Evolutionary conservation across 2,113 vertebrate species (phyloP).

Genomic region (Pachyramphus minor): DNA sequence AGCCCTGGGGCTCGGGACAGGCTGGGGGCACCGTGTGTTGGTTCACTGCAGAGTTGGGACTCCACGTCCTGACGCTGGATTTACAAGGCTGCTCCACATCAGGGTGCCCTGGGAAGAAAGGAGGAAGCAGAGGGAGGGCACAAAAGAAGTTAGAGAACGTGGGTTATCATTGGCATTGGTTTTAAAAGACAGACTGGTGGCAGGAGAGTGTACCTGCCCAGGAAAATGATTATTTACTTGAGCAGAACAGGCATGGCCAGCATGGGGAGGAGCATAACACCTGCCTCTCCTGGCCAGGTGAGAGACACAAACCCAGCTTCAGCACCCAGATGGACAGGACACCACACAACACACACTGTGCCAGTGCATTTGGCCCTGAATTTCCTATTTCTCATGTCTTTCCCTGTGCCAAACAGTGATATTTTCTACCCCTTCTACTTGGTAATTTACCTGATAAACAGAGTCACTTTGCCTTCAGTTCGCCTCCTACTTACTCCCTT

Average conservation of each 20-base stretch:
- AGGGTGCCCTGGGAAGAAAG: conserved; percentile 85
- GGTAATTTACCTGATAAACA: background rate
- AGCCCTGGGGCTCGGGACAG: conserved; percentile 88
- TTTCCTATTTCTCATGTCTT: background rate
- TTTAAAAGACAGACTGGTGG: background rate
- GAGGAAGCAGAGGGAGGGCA: background rate
- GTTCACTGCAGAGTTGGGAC: conserved; percentile 88
- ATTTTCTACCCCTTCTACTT: conserved; percentile 4
- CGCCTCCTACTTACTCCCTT: background rate
- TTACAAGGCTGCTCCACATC: conserved; percentile 96
- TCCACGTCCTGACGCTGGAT: conserved; percentile 95
- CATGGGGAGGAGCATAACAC: background rate
- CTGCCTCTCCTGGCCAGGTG: background rate
- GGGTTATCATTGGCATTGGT: background rate
- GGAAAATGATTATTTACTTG: background rate
- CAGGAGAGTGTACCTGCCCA: background rate
- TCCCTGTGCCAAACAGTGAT: background rate
- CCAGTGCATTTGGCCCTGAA: background rate
- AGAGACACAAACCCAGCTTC: background rate
- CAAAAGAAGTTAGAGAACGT: background rate
- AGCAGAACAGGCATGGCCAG: background rate
- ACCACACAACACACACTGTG: background rate
- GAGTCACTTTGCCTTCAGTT: background rate
- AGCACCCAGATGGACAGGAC: background rate
- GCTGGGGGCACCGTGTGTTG: conserved; percentile 78